Evolutionary conservation across 2,113 vertebrate genomes (phyloP).

Genomic region (Harpagus bidentatus): DNA sequence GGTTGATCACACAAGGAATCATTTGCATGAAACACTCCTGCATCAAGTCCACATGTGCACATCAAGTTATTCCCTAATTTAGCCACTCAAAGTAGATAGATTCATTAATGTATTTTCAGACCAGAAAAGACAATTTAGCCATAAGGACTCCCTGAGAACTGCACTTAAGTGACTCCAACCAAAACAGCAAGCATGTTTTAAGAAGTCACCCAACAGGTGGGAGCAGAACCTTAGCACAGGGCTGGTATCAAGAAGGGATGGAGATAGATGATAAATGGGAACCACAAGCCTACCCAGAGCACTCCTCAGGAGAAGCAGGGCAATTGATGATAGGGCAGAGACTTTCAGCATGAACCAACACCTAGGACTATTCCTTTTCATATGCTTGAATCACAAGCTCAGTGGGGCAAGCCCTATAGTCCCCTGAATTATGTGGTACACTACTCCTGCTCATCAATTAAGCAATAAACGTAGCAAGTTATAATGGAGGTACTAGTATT

Average conservation of each 20-base stretch:
- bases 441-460: not conserved
- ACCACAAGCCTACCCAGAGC: not conserved
- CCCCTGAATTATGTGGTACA: not conserved
- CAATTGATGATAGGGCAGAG: not conserved
- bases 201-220: not conserved
- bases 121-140: not conserved
- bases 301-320: not conserved
- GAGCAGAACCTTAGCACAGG: not conserved
- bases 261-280: not conserved
- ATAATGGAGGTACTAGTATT: not conserved
- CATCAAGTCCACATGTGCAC: not conserved
- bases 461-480: not conserved
- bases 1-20: not conserved
- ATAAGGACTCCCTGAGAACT: not conserved
- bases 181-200: not conserved
- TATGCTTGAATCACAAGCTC: not conserved
- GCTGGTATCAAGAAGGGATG: not conserved
- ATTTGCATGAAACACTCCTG: rapidly evolving
- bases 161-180: not conserved
- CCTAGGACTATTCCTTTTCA: not conserved
- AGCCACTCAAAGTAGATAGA: not conserved
- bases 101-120: not conserved
- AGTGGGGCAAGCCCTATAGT: not conserved
- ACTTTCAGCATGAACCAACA: not conserved
- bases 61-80: not conserved